These are phyloP conservation scores for Zosterops hypoxanthus DNA, from an alignment of 2,113 vertebrate genomes.

Conservation along the genomic window DNA sequence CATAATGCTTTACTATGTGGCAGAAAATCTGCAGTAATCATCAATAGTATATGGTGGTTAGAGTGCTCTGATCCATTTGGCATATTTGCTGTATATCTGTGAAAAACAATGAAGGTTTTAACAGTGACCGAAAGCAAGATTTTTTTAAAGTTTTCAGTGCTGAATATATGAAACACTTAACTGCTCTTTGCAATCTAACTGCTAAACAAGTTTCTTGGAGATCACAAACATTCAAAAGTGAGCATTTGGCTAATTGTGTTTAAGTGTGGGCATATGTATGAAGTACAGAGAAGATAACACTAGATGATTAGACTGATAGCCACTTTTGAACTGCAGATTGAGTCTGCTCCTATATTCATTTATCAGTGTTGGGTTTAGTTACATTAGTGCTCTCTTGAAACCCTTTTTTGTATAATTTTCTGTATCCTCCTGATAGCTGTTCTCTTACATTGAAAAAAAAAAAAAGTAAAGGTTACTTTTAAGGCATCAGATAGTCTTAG, in stretches of 20 bases:
- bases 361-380: background rate
- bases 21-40: background rate
- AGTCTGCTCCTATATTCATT: background rate
- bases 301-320: background rate
- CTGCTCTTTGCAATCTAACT: background rate
- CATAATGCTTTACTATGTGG: background rate
- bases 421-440: background rate
- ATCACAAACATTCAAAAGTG: background rate
- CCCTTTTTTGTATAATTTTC: background rate
- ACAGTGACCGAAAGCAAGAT: background rate
- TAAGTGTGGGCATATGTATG: background rate
- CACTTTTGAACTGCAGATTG: background rate
- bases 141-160: background rate
- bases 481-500: background rate
- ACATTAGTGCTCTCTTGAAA: background rate
- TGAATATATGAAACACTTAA: background rate
- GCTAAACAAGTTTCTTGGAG: background rate
- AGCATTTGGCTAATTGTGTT: background rate
- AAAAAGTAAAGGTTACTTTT: background rate
- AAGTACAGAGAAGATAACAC: background rate
- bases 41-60: background rate
- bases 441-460: background rate
- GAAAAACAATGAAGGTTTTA: background rate
- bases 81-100: background rate
- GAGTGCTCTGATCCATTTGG: background rate